Percentiles rank a stretch among this genome's conserved stretches.
Evolutionary conservation across 2,888 invertebrate genomes (phyloP).

Genomic region (Metopia argyrocephala): DNA sequence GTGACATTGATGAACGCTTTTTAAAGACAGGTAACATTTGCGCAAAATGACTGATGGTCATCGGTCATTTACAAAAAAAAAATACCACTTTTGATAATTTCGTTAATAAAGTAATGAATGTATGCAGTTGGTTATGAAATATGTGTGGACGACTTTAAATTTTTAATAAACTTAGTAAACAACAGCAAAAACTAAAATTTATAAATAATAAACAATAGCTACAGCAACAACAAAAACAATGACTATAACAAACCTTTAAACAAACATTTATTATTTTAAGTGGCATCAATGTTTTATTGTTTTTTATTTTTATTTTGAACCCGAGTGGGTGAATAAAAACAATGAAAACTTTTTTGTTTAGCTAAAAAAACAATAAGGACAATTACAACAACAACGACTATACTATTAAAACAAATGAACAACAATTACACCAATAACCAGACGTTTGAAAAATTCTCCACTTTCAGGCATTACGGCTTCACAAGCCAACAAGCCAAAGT

Average conservation of each 20-base stretch:
- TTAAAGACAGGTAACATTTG: conserved; percentile 9
- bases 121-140: conserved; percentile 45
- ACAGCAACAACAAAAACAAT: conserved; percentile 20
- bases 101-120: not conserved
- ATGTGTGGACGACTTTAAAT: conserved; percentile 62
- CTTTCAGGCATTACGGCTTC: not conserved
- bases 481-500: too few relatives aligned
- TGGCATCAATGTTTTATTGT: conserved; percentile 41
- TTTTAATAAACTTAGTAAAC: conserved; percentile 36
- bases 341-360: conserved; percentile 59
- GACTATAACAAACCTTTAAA: conserved; percentile 28
- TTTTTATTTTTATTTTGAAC: not conserved
- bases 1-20: conserved; percentile 49
- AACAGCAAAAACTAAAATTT: not conserved
- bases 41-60: conserved; percentile 64
- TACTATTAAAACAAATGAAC: conserved; percentile 43
- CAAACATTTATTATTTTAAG: conserved; percentile 61
- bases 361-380: conserved; percentile 35
- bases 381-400: conserved; percentile 29
- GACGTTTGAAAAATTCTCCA: conserved; percentile 35
- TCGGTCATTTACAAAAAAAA: too few relatives aligned
- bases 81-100: conserved; percentile 66
- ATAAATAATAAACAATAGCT: conserved; percentile 6
- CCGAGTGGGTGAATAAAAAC: conserved; percentile 51
- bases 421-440: conserved; percentile 48